phyloP scores from a whole-genome alignment of 2,888 invertebrate species.

The Eupithecia abbreviata region DNA sequence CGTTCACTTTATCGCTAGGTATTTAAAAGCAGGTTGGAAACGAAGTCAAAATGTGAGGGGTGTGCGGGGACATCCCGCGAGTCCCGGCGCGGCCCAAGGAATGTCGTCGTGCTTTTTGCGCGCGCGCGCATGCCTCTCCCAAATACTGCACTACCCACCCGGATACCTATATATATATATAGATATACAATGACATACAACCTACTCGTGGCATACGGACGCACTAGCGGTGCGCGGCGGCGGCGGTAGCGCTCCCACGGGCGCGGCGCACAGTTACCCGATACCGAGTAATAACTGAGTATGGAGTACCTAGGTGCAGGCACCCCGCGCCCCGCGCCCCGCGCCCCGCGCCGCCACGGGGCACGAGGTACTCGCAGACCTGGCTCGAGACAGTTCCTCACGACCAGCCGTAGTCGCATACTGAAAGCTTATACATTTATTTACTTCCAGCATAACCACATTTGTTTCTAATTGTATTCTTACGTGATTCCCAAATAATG shows the following conservation, averaged over 20 bases:
- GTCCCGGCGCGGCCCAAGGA: not conserved
- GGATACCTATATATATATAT: not conserved
- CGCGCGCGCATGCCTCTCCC: not conserved
- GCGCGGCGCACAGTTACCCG: conserved; percentile 26
- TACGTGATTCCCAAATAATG: too few species aligned
- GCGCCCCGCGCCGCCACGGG: too few species aligned
- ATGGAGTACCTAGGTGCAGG: too few species aligned
- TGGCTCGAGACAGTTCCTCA: too few species aligned
- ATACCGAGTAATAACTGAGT: conserved; percentile 34
- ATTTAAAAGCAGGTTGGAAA: not conserved
- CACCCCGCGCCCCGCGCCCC: too few species aligned
- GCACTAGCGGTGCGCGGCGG: too few species aligned
- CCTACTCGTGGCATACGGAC: not conserved
- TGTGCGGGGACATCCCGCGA: conserved; percentile 11
- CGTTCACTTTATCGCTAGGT: not conserved
- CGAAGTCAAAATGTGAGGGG: conserved; percentile 4
- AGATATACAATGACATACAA: not conserved
- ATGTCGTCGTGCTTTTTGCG: too few species aligned
- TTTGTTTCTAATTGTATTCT: too few species aligned
- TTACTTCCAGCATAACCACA: too few species aligned
- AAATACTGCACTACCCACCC: not conserved
- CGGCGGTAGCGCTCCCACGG: not conserved
- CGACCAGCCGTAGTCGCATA: too few species aligned
- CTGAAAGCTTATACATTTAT: too few species aligned
- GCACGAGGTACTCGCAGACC: too few species aligned